Evolutionary conservation across 2,888 invertebrate species (phyloP).

Genomic region (Cartodere bifasciata): DNA sequence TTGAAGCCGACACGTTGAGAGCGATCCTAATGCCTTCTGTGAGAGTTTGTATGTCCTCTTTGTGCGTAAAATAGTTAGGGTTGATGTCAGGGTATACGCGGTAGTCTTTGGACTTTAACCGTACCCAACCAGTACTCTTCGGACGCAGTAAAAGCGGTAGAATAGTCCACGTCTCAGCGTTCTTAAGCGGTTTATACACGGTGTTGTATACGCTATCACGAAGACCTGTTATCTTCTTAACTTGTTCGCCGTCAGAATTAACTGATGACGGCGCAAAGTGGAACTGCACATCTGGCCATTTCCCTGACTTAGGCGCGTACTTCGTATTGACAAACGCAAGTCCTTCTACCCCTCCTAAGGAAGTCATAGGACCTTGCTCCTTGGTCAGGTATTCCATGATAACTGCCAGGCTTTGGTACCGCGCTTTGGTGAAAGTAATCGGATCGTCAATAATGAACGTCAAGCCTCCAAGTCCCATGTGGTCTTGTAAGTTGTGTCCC

Average conservation of each 20-base stretch:
- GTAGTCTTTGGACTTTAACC: constrained; percentile 68
- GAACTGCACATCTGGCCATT: constrained; percentile 79
- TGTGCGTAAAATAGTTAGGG: constrained; percentile 84
- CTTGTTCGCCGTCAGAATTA: constrained; percentile 73
- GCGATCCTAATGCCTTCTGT: constrained; percentile 79
- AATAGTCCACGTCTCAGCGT: constrained; percentile 75
- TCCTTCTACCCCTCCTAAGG: constrained; percentile 70
- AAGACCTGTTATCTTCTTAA: constrained; percentile 56
- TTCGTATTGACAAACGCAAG: constrained; percentile 79
- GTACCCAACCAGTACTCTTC: constrained; percentile 77
- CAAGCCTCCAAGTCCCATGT: constrained; percentile 73
- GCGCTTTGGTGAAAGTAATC: constrained; percentile 60
- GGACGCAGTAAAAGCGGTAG: constrained; percentile 72
- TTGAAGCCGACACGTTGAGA: constrained; percentile 63
- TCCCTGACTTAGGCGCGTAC: constrained; percentile 62
- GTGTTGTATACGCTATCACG: constrained; percentile 73
- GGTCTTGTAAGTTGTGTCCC: constrained; percentile 77
- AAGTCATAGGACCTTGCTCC: constrained; percentile 74
- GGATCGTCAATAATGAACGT: constrained; percentile 75
- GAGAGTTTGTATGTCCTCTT: constrained; percentile 64
- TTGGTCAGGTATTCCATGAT: constrained; percentile 70
- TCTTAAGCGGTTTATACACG: constrained; percentile 67
- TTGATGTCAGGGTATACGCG: constrained; percentile 72
- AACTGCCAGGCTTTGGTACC: constrained; percentile 65
- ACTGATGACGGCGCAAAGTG: constrained; percentile 78